Base-by-base conservation (phyloP, 2,888 invertebrate species). In the Cheilosia variabilis region DNA sequence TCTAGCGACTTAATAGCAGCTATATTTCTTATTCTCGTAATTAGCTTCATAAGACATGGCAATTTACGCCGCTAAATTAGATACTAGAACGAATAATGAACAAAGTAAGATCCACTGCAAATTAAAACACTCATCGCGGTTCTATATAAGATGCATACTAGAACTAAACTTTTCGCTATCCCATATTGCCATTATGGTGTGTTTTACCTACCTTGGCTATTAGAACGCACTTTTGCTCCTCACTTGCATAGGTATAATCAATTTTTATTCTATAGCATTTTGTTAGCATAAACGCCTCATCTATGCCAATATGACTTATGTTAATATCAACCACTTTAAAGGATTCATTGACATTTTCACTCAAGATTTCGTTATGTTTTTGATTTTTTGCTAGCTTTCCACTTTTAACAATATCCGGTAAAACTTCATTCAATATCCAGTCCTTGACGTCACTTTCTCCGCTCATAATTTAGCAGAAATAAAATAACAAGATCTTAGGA, bases 261-360 rank as follows among this genome's bases (percentile, higher is more conserved):
- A 91, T 75, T n/a, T 81, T 87, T 0, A 89, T 88, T 58, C 89
- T 88, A 83, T 90, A 91, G 71, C 91, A 92, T 7, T 57, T 87
- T 17, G 91, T 91, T 52, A 91, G 37, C 91, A 91, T 91, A 52
- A 89, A 91, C 0, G 91, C 89, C 66, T 91, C 91, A 2, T 89
- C 88, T 2, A 69, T n/a, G 0, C 89, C 90, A 47, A 91, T 89
- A 1, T 89, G 83, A 47, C 87, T 78, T 1, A 91, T 86, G 4
- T 87, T 66, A 41, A 91, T 87, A 58, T 88, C 62, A 1, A 53
- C 58, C 15, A 91, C 66, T 7, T 87, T 63, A 27, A 90, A 88
- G 0, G 88, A 78, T 6, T 88, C 71, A 15, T n/a, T n/a, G 10
- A 9, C 34, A 63, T 37, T 19, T 19, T 19, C 41, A 41, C 57